Conservation (phyloP, 2,797 vertebrate species). For the Cossypha niveicapilla region DNA sequence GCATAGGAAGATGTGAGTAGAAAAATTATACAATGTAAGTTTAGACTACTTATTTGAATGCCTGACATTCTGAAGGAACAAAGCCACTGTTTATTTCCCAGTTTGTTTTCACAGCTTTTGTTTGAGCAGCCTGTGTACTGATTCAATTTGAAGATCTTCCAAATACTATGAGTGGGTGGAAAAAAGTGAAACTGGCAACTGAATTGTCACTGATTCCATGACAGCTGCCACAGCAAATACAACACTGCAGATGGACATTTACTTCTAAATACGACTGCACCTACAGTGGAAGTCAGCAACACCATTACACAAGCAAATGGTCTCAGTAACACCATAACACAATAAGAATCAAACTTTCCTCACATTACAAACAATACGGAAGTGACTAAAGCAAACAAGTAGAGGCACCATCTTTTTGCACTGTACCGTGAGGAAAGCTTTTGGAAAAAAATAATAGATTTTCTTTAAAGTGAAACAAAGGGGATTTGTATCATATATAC, state of each 20-base stretch:
- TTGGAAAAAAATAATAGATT: background rate
- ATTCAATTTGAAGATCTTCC: background rate
- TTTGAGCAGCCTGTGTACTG: background rate
- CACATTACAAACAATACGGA: background rate
- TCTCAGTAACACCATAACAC: background rate
- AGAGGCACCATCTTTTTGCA: background rate
- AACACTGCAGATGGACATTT: background rate
- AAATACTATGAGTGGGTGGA: background rate
- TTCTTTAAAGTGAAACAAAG: background rate
- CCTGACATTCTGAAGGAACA: background rate
- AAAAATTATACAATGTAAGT: background rate
- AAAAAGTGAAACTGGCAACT: background rate
- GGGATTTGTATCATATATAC: background rate
- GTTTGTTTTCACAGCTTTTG: background rate
- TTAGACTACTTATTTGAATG: background rate
- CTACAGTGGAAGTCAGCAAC: background rate
- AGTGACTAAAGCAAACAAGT: background rate
- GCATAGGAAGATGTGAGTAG: background rate
- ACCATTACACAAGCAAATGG: background rate
- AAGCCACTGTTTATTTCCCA: background rate
- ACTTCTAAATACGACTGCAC: background rate
- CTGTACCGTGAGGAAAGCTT: background rate
- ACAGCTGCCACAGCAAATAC: background rate
- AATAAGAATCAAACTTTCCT: background rate
- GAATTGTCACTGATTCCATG: background rate